These are phyloP conservation scores for Geophilus truncorum DNA, from an alignment of 2,888 invertebrate species.

Conservation along the genomic window DNA sequence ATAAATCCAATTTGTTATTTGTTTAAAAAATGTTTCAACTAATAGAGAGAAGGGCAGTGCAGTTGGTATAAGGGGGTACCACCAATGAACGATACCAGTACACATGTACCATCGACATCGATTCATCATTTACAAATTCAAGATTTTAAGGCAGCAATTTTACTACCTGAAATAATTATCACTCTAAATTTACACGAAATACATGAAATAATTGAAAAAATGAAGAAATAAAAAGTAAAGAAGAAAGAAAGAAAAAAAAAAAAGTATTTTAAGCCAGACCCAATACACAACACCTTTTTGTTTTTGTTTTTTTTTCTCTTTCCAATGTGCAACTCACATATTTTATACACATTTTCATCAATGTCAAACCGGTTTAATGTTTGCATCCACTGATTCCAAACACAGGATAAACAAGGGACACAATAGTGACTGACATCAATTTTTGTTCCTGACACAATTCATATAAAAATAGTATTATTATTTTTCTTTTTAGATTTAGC, in stretches of 20 bases:
- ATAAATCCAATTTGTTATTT: background rate
- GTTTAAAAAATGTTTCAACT: too few species aligned
- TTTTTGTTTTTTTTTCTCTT: background rate
- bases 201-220: background rate
- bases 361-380: slow-evolving; percentile 15
- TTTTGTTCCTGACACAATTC: slow-evolving; percentile 4
- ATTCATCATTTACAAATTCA: background rate
- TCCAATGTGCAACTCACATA: background rate
- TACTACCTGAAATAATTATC: background rate
- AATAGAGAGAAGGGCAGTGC: slow-evolving; percentile 18
- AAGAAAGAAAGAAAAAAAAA: background rate
- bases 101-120: too few species aligned
- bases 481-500: too few species aligned
- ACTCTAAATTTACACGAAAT: background rate
- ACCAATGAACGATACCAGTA: slow-evolving; percentile 3
- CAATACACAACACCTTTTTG: background rate
- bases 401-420: background rate
- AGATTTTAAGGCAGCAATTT: background rate
- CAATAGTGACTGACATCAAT: background rate
- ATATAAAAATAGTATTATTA: slow-evolving; percentile 32
- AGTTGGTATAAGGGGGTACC: background rate
- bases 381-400: background rate
- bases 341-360: background rate
- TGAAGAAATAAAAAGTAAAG: background rate
- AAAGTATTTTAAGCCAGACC: background rate